Base-by-base conservation (phyloP, 2,888 invertebrate species). In the Choreutis nemorana region DNA sequence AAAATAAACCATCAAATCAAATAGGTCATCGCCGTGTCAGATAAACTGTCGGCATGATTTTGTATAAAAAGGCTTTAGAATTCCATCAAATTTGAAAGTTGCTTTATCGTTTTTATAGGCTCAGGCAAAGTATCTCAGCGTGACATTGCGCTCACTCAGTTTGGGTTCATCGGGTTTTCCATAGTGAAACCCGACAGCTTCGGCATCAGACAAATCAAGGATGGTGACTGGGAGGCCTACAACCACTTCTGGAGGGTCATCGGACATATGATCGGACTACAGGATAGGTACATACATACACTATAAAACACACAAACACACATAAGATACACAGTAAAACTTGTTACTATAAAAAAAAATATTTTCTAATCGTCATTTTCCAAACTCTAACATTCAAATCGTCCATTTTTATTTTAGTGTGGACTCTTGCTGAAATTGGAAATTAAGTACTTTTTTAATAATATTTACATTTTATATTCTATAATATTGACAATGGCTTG, bases 181-280 rank as follows among this genome's bases (percentile, higher is more conserved):
- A 55, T 91, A 0, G 51, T 89, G 3, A 83, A 83, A 28, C 82
- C 85, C 0, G 78, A 85, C 31, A 60, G 79, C 30, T 80, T 92
- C 26, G 90, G 91, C 0, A 68, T 94, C 8, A 58, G 79, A 5
- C 79, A 83, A 35, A 63, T 81, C 2, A 80, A 73, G 6, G 61
- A 75, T 1, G 84, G 82, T 23, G 89, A 91, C 36, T 77, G 90
- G 48, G 87, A 89, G 28, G 88, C 86, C 1, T 88, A 90, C 36
- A 71, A 90, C 4, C 92, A 95, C 58, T 83, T 91, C 50, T 95
- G 94, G 95, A 83, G 87, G 36, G 87, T 90, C 1, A 77, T 95
- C 25, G 94, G 93, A 0, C 81, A 87, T 50, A 68, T 91, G 55
- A 77, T 95, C 38, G 96, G 96, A 2, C 84, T 95, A 34, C 84